Percentiles rank a stretch among this genome's conserved stretches.
These are phyloP conservation scores for Amphiprion clarkii DNA, from an alignment of 2,797 vertebrate species.

Conservation along the genomic window DNA sequence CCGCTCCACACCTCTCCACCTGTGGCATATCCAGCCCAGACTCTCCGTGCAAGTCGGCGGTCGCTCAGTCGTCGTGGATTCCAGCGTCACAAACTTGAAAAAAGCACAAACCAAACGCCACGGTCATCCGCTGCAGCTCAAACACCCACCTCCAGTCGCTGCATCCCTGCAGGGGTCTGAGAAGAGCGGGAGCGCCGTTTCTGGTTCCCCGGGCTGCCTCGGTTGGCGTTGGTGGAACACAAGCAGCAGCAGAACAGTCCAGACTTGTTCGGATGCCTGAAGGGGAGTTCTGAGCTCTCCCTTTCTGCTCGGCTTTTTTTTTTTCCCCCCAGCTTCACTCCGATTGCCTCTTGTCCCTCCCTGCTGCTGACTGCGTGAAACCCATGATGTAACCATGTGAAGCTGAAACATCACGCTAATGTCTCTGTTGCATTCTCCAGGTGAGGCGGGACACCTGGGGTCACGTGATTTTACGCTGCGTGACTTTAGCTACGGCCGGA, in stretches of 20 bases:
- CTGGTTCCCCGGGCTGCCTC: constrained; percentile 45
- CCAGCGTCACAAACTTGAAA: constrained; percentile 19
- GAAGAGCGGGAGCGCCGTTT: constrained; percentile 16
- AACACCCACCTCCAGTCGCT: not conserved
- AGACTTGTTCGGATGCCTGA: constrained; percentile 83
- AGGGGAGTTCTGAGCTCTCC: constrained; percentile 70
- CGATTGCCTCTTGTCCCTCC: constrained; percentile 60
- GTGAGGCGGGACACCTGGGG: not conserved
- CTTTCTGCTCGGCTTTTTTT: constrained; percentile 36
- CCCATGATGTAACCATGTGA: constrained; percentile 8
- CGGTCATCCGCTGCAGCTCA: constrained; percentile 25
- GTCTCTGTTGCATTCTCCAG: constrained; percentile 23
- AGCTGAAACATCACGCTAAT: constrained; percentile 2
- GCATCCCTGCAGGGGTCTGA: constrained; percentile 57
- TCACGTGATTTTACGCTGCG: constrained; percentile 11
- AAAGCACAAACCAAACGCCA: not conserved
- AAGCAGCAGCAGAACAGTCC: constrained; percentile 70
- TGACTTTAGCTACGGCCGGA: not conserved
- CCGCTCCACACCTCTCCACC: constrained; percentile 66
- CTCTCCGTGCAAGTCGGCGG: constrained; percentile 18
- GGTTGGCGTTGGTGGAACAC: constrained; percentile 38
- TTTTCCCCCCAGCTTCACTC: constrained; percentile 16
- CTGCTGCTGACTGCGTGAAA: constrained; percentile 50
- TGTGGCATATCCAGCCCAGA: constrained; percentile 69
- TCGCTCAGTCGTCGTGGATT: constrained; percentile 4